Conservation (phyloP, 1,140 invertebrate species). For the Drosophila mayri region DNA sequence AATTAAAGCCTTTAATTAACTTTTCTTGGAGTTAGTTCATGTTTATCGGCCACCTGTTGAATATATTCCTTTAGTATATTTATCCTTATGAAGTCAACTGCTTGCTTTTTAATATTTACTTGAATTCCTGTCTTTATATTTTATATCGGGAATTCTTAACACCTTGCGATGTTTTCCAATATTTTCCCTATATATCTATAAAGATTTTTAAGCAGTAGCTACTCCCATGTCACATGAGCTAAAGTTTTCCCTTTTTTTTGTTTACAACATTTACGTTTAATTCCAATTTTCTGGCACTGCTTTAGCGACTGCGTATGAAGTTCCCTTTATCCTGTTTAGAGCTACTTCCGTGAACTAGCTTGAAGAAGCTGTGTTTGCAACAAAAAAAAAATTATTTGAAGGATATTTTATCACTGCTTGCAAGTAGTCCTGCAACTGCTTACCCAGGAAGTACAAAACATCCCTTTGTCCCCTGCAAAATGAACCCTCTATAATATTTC, state of each 20-base stretch:
- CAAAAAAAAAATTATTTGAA: too few relatives aligned
- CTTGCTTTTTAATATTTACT: background rate
- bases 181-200: background rate
- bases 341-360: background rate
- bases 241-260: background rate
- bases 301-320: too few relatives aligned
- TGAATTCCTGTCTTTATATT: too few relatives aligned
- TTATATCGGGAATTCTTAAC: background rate
- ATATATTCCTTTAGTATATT: background rate
- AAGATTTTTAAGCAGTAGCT: background rate
- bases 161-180: background rate
- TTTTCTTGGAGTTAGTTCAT: accelerated
- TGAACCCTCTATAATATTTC: background rate
- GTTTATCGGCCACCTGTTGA: conserved; percentile 1
- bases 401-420: background rate
- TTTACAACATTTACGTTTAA: background rate
- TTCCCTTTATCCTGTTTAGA: background rate
- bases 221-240: background rate
- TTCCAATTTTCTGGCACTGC: background rate
- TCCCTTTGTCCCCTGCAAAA: background rate
- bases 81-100: background rate
- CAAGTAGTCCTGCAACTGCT: background rate
- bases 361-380: too few relatives aligned
- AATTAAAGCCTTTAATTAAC: too few relatives aligned
- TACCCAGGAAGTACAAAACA: background rate